phyloP scores from a whole-genome alignment of 2,888 invertebrate genomes.

The Lepidonotus clava region DNA sequence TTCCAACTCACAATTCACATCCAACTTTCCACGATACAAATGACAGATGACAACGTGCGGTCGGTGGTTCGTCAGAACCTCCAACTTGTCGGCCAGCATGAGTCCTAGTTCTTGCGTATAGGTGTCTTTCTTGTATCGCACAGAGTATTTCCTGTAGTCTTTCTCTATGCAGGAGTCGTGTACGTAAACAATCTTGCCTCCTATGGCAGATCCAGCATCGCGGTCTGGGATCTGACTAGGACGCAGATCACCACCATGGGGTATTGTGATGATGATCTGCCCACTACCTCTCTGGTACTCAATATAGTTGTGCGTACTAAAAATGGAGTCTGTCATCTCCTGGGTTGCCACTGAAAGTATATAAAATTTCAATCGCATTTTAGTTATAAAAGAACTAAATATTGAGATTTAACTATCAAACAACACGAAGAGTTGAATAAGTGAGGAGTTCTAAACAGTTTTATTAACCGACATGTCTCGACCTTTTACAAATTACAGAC shows the following conservation, averaged over 20 bases:
- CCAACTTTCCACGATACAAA: conserved; percentile 61
- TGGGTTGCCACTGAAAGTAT: too few relatives aligned
- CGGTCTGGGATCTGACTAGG: conserved; percentile 59
- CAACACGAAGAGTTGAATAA: too few relatives aligned
- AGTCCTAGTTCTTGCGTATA: conserved; percentile 52
- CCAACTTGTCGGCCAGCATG: conserved; percentile 48
- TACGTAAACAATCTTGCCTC: conserved; percentile 2
- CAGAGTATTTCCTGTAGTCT: conserved; percentile 6
- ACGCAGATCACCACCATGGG: conserved; percentile 60
- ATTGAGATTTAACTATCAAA: too few relatives aligned
- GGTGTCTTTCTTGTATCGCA: conserved; percentile 53
- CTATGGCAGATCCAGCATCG: conserved; percentile 44
- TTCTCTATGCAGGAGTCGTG: conserved; percentile 22
- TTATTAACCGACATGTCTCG: too few relatives aligned
- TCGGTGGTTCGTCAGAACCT: conserved; percentile 48
- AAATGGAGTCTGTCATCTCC: not conserved
- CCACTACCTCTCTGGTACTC: conserved; percentile 58
- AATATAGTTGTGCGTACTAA: conserved; percentile 52
- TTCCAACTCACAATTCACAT: conserved; percentile 60
- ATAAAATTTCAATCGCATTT: too few relatives aligned
- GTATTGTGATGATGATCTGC: conserved; percentile 60
- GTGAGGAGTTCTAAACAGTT: too few relatives aligned
- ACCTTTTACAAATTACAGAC: too few relatives aligned
- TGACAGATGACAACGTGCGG: conserved; percentile 61
- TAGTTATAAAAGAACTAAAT: too few relatives aligned